A percentile compares a stretch with the other conserved stretches of the same genome.
Conservation (phyloP, 2,113 vertebrate genomes). For the human (Homo sapiens) region GRCh38 chrX:86140001-86140500, state of each 20-base stretch:
- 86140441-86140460: too few species aligned
- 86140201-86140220: neutral
- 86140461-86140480: too few species aligned
- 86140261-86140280: neutral
- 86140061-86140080: constrained; percentile 11
- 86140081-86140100: neutral
- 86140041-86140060: neutral
- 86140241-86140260: neutral
- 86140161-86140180: constrained; percentile 1
- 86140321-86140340: neutral
- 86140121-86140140: neutral
- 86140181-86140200: neutral
- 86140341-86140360: neutral
- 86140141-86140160: neutral
- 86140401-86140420: too few species aligned
- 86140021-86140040: neutral
- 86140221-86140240: neutral
- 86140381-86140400: neutral
- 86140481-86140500: too few species aligned
- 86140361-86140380: neutral
- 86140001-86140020: neutral
- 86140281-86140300: neutral
- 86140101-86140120: neutral
- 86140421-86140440: too few species aligned
- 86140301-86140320: neutral